These are phyloP conservation scores for Nomada ruficornis DNA, from an alignment of 2,888 invertebrate genomes.

Conservation along the genomic window DNA sequence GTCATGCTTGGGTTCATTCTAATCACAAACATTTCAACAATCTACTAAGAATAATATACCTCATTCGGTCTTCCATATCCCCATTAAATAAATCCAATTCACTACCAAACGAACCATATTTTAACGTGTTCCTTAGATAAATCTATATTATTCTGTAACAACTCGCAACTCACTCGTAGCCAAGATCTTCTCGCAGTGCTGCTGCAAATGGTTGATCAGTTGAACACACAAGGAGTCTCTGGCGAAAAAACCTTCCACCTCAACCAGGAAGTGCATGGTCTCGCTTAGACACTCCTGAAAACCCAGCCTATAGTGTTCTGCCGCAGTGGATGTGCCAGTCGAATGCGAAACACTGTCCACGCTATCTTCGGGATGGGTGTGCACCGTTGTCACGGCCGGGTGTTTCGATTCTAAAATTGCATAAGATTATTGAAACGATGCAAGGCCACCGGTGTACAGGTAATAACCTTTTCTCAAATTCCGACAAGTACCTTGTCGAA, in stretches of 20 bases:
- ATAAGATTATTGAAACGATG: not conserved
- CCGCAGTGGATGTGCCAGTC: slow-evolving; percentile 75
- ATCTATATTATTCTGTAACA: not conserved
- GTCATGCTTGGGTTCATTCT: too few relatives aligned
- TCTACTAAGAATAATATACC: too few relatives aligned
- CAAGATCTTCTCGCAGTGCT: slow-evolving; percentile 90
- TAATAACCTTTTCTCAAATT: not conserved
- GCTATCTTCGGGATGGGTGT: slow-evolving; percentile 82
- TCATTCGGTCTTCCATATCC: too few relatives aligned
- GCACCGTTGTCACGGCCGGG: slow-evolving; percentile 74
- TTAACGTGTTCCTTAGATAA: too few relatives aligned
- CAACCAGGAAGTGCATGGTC: slow-evolving; percentile 94
- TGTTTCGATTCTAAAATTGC: slow-evolving; percentile 76
- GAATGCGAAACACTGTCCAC: slow-evolving; percentile 81
- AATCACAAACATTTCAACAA: too few relatives aligned
- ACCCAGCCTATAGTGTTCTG: slow-evolving; percentile 90
- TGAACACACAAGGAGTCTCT: slow-evolving; percentile 93
- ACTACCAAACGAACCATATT: too few relatives aligned
- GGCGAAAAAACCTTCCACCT: slow-evolving; percentile 92
- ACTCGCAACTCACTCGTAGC: slow-evolving; percentile 81
- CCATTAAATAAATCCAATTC: too few relatives aligned
- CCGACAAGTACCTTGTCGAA: slow-evolving; percentile 80
- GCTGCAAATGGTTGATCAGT: slow-evolving; percentile 92
- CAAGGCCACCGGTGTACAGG: too few relatives aligned
- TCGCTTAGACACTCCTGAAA: slow-evolving; percentile 97